Evolutionary conservation across 2,797 vertebrate species (phyloP), one percentile per base, ranked within the genome.

Genomic region (Danio aesculapii): DNA sequence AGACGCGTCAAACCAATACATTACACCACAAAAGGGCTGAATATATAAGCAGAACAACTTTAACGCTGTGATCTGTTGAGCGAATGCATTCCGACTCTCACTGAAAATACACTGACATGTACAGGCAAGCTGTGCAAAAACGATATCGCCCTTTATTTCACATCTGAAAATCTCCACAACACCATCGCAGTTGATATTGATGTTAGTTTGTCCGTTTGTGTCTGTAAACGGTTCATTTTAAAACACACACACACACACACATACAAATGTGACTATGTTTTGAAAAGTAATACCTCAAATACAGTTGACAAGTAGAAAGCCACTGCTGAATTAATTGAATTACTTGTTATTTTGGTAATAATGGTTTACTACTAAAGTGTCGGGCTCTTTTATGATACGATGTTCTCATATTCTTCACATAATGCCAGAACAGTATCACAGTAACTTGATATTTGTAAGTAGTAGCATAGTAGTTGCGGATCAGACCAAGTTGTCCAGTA

Each of bases 381-480:
- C 62, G 44, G 44, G 19, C 11, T 57, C 17, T 74, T 75, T 19
- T 64, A 69, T 62, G 63, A 53, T 68, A 47, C 58, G 11, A 49
- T 63, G 53, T 62, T 73, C 44, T 75, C 71, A 79, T 75, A 79
- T 47, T 83, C 67, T 59, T 75, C 77, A 76, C 53, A 59, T 49
- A 50, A 76, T 14, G 59, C n/a, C 21, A 58, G 53, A 75, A 72
- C 67, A 79, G 80, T 52, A 21, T 67, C 58, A 62, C 9, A 63
- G 52, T 80, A 63, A 47, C 41, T 75, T 70, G 67, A 81, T 69
- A 75, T 77, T 72, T 67, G 73, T 83, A 63, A 53, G 81, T 81
- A 64, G 77, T 79, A 85, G 68, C 63, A 69, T 83, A 74, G 68
- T 82, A 61, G 81, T 69, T 77, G 68, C 77, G 69, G 43, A 80